phyloP scores from a whole-genome alignment of 1,140 invertebrate genomes.

The Chironomus striatipennis region DNA sequence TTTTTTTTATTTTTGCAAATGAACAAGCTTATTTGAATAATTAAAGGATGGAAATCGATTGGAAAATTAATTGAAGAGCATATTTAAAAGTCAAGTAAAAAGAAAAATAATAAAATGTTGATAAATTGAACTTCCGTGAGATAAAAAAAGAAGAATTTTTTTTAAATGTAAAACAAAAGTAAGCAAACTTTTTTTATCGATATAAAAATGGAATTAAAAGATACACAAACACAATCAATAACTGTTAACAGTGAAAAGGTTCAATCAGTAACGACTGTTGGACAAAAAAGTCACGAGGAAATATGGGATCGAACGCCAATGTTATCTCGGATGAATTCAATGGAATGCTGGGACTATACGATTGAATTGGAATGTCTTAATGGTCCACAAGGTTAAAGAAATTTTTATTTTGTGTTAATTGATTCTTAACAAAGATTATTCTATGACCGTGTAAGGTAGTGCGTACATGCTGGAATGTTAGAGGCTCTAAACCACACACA shows the following conservation, averaged over 20 bases:
- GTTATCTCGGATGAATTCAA: constrained; percentile 48
- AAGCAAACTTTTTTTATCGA: too few relatives aligned
- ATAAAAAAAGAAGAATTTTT: background rate
- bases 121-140: background rate
- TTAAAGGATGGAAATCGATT: background rate
- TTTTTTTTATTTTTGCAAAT: too few relatives aligned
- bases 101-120: too few relatives aligned
- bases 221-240: background rate
- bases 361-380: constrained; percentile 68
- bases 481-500: background rate
- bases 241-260: background rate
- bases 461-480: background rate
- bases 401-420: constrained; percentile 11
- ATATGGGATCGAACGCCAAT: constrained; percentile 1
- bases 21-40: background rate
- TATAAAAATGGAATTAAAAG: background rate
- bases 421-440: constrained; percentile 8
- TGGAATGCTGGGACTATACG: constrained; percentile 74
- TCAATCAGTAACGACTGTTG: background rate
- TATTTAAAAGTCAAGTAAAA: too few relatives aligned
- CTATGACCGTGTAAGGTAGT: background rate
- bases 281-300: background rate
- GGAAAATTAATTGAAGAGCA: too few relatives aligned
- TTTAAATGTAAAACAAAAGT: too few relatives aligned
- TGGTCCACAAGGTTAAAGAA: constrained; percentile 54